Conservation (phyloP, 1,140 invertebrate genomes). For the Cherax destructor region DNA sequence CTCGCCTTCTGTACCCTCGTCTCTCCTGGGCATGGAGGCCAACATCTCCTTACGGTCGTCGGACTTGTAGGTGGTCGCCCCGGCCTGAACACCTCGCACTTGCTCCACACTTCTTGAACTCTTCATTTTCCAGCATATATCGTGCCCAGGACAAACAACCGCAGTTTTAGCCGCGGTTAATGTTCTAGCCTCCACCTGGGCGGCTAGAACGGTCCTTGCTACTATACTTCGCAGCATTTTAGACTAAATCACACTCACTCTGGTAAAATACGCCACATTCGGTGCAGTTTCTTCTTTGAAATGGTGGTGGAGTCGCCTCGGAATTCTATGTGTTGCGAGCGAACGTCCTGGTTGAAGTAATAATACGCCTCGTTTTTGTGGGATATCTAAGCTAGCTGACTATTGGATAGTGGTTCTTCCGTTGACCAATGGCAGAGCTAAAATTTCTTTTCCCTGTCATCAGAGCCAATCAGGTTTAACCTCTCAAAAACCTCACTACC, state of each 20-base stretch:
- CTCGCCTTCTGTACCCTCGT: slow-evolving; percentile 84
- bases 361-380: not conserved
- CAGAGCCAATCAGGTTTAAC: slow-evolving; percentile 4
- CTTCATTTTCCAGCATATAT: slow-evolving; percentile 45
- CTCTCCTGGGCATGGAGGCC: slow-evolving; percentile 78
- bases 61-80: slow-evolving; percentile 74
- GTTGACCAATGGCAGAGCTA: not conserved
- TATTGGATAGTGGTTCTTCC: slow-evolving; percentile 1
- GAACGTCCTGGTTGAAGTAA: slow-evolving; percentile 15
- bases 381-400: not conserved
- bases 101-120: slow-evolving; percentile 3
- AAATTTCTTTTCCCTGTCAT: too few species aligned
- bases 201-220: slow-evolving; percentile 40
- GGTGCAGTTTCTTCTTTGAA: slow-evolving; percentile 55
- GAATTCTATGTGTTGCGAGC: slow-evolving; percentile 15
- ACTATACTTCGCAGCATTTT: slow-evolving; percentile 45
- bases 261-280: slow-evolving; percentile 45
- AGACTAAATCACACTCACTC: slow-evolving; percentile 11
- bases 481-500: slow-evolving; percentile 1
- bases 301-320: slow-evolving; percentile 8
- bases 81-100: slow-evolving; percentile 11
- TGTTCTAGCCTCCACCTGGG: not conserved
- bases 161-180: not conserved
- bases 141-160: not conserved
- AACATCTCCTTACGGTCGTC: slow-evolving; percentile 80